phyloP scores from a whole-genome alignment of 1,140 invertebrate species.

The Euura lappo region DNA sequence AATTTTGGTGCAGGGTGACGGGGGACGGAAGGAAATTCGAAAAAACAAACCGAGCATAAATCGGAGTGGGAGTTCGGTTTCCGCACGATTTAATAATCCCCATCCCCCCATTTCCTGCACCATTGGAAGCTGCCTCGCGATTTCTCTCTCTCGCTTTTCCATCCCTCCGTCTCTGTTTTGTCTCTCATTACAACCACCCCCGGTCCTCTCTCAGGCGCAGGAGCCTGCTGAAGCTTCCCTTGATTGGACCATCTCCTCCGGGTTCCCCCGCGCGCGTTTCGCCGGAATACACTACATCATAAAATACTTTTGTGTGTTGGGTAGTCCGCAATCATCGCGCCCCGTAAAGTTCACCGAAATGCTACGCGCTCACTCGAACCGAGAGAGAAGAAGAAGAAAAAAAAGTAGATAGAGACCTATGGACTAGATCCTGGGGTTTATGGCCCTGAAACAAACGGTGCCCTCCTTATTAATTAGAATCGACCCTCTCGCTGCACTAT shows the following conservation, averaged over 20 bases:
- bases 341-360: conserved; percentile 29
- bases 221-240: background rate
- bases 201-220: background rate
- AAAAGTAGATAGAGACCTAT: background rate
- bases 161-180: conserved; percentile 14
- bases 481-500: background rate
- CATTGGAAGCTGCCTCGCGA: conserved; percentile 2
- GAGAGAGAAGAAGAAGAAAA: background rate
- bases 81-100: conserved; percentile 33
- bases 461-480: background rate
- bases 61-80: conserved; percentile 28
- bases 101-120: conserved; percentile 21
- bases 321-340: conserved; percentile 27
- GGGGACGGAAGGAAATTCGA: background rate
- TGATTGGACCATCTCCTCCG: conserved; percentile 1
- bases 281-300: conserved; percentile 22
- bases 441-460: background rate
- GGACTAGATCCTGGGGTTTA: background rate
- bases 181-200: conserved; percentile 2
- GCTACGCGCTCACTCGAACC: conserved; percentile 10
- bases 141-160: conserved; percentile 11
- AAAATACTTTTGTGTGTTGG: conserved; percentile 24
- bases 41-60: conserved; percentile 23
- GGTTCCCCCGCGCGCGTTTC: too few species aligned
- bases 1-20: background rate